Conservation (phyloP, 2,888 invertebrate species). For the Nemotelus pantherinus region DNA sequence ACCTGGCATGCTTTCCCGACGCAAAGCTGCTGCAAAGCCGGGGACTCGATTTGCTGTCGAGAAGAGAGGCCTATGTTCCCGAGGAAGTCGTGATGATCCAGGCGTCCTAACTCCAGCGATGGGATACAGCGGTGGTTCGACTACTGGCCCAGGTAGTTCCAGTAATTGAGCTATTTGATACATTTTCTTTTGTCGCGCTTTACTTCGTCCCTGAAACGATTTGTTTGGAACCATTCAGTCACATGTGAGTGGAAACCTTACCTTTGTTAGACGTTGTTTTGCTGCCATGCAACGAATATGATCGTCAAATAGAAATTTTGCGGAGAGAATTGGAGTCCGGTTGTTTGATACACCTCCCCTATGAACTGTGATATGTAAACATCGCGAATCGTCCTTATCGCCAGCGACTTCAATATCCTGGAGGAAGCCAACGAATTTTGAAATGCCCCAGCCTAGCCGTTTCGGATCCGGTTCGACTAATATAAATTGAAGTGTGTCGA, state of each 20-base stretch:
- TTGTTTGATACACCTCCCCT: conserved; percentile 76
- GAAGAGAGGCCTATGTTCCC: conserved; percentile 68
- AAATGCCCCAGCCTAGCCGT: conserved; percentile 96
- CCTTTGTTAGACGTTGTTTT: conserved; percentile 87
- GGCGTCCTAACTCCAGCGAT: conserved; percentile 62
- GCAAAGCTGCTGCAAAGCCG: conserved; percentile 70
- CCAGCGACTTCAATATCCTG: conserved; percentile 96
- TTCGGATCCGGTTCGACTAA: conserved; percentile 96
- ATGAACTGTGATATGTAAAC: conserved; percentile 93
- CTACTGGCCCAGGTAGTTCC: conserved; percentile 74
- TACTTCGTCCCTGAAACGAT: conserved; percentile 79
- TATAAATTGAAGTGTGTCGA: conserved; percentile 94
- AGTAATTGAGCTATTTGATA: conserved; percentile 91
- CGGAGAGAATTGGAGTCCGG: conserved; percentile 81
- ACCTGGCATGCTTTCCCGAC: conserved; percentile 62
- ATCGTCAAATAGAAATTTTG: conserved; percentile 97
- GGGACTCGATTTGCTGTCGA: conserved; percentile 66
- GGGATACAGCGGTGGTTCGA: conserved; percentile 61
- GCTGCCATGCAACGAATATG: conserved; percentile 99
- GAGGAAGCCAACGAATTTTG: conserved; percentile 93
- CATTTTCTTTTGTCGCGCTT: conserved; percentile 96
- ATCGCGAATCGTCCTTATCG: conserved; percentile 96
- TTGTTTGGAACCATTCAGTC: background rate
- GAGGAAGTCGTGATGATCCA: conserved; percentile 61
- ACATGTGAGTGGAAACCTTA: conserved; percentile 57